phyloP scores from a whole-genome alignment of 2,113 vertebrate genomes.

The Syngnathus typhle region DNA sequence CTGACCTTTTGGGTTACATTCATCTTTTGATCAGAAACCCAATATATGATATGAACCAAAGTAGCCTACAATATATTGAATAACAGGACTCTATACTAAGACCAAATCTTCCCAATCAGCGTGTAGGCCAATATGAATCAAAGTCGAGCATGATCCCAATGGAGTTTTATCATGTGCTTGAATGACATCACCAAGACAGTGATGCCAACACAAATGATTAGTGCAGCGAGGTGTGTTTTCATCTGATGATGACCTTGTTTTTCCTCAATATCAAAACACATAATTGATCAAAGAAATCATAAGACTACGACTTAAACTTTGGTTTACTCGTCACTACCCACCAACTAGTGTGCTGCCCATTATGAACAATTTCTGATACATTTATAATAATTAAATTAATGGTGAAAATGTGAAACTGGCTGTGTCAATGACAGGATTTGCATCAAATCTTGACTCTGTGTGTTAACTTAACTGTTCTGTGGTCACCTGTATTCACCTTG shows the following conservation, averaged over 20 bases:
- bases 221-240: neutral
- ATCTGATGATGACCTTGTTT: slow-evolving; percentile 5
- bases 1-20: too few species aligned
- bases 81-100: neutral
- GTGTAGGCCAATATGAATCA: neutral
- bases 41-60: neutral
- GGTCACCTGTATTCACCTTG: slow-evolving; percentile 2
- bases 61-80: neutral
- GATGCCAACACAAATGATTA: slow-evolving; percentile 19
- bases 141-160: slow-evolving; percentile 23
- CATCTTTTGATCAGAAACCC: too few species aligned
- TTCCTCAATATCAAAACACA: neutral
- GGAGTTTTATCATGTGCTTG: slow-evolving; percentile 45
- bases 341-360: neutral
- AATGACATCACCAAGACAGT: slow-evolving; percentile 45
- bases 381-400: neutral
- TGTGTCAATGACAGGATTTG: neutral
- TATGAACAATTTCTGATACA: neutral
- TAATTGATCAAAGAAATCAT: neutral
- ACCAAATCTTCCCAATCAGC: neutral
- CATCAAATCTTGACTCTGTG: neutral
- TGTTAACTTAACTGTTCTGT: neutral
- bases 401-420: neutral
- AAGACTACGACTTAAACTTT: neutral
- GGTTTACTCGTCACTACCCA: neutral